Evolutionary conservation across 2,113 vertebrate species (phyloP), one percentile per base, ranked within the genome.

Genomic region (Scalopus aquaticus): DNA sequence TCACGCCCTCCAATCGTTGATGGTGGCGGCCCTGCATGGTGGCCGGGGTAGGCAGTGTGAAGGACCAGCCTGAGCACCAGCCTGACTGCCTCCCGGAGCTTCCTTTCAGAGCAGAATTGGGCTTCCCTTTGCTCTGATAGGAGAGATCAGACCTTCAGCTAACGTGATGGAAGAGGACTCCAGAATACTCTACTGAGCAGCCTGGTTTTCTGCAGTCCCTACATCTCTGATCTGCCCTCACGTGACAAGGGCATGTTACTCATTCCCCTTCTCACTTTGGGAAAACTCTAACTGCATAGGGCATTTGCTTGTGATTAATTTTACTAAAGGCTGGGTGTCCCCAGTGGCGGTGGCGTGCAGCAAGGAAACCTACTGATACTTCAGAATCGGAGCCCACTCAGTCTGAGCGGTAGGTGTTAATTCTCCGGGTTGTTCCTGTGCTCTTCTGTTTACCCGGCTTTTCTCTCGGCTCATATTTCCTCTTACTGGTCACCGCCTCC

Each of bases 321-420:
- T 88, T 17, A 44, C 35, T 58, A 62, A 91, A 56, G 6, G 12
- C 76, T 91, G 4, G 30, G 3, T 76, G 6, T 44, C 62, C 62
- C n/a, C 9, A 30, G 5, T n/a, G 11, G 64, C 30, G 3, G 28
- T 17, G 69, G n/a, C 1, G 0, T 24, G 1, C n/a, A 37, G 0
- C 1, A 37, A 76, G 49, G 19, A 87, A 56, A 35, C 0, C 54
- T 60, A 72, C 32, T 46, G 19, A 69, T 80, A 32, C 16, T 94
- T 92, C n/a, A 78, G 44, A 73, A 82, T 10, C 37, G 22, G 11
- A 88, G 30, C 76, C 10, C 73, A 51, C 6, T 60, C 79, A 46
- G 10, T 58, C 39, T 87, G 44, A 54, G 12, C 58, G 35, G 17
- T 1, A 58, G 54, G 44, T 20, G 1, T 51, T 2, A 78, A 10